These are phyloP conservation scores for Antheraea assamensis DNA, from an alignment of 2,888 invertebrate species.

Conservation along the genomic window DNA sequence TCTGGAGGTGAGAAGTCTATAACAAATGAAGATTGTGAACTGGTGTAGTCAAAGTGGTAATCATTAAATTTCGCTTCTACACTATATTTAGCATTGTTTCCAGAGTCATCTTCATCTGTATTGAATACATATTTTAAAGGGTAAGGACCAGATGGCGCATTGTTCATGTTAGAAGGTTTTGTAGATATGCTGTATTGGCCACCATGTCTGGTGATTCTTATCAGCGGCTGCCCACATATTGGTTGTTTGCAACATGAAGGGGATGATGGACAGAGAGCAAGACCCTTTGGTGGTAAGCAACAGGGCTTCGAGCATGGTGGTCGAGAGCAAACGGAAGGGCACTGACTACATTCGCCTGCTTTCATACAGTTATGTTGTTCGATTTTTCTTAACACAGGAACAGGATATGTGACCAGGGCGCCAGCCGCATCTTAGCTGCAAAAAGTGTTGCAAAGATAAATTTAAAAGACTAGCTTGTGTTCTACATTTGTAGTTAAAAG, in stretches of 20 bases:
- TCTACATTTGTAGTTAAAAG: neutral
- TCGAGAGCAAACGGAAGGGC: constrained; percentile 46
- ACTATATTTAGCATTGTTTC: constrained; percentile 52
- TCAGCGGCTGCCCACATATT: constrained; percentile 51
- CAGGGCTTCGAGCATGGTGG: constrained; percentile 51
- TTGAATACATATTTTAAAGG: constrained; percentile 74
- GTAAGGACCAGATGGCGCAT: constrained; percentile 67
- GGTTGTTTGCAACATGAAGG: constrained; percentile 50
- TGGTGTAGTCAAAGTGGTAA: constrained; percentile 72
- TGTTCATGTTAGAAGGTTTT: constrained; percentile 65
- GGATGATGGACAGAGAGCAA: constrained; percentile 47
- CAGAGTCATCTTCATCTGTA: constrained; percentile 40
- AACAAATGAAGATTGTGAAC: constrained; percentile 70
- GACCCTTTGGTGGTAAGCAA: constrained; percentile 48
- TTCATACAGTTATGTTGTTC: constrained; percentile 65
- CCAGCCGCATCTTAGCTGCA: constrained; percentile 74
- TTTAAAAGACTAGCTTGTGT: neutral
- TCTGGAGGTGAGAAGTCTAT: constrained; percentile 73
- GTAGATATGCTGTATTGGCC: constrained; percentile 72
- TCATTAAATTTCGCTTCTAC: constrained; percentile 75
- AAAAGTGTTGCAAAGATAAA: constrained; percentile 19
- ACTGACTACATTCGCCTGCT: constrained; percentile 50
- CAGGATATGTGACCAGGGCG: constrained; percentile 77
- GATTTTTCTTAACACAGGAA: constrained; percentile 64
- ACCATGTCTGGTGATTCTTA: constrained; percentile 64